Evolutionary conservation across 2,797 vertebrate genomes (phyloP).

Genomic region (Coregonus suidteri): DNA sequence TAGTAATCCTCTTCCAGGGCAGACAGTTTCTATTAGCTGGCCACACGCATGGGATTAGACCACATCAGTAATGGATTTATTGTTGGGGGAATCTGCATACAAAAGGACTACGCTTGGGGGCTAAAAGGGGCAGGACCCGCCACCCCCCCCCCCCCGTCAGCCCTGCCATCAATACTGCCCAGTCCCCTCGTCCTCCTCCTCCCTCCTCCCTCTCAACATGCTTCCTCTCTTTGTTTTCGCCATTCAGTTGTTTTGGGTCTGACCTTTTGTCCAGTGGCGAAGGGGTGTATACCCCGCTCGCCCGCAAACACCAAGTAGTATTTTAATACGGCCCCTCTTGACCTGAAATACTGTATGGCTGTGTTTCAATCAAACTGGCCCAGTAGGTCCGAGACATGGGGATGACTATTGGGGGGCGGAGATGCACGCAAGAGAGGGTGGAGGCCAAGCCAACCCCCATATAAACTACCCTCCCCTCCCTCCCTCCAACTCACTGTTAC

Average conservation of each 20-base stretch:
- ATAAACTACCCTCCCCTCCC: slow-evolving; percentile 11
- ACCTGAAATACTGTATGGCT: slow-evolving; percentile 48
- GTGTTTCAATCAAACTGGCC: slow-evolving; percentile 41
- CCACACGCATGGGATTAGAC: slow-evolving; percentile 73
- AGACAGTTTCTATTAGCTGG: slow-evolving; percentile 80
- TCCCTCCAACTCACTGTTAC: not conserved
- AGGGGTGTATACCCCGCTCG: not conserved
- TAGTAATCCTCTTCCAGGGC: slow-evolving; percentile 80
- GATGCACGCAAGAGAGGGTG: slow-evolving; percentile 21
- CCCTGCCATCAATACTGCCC: slow-evolving; percentile 38
- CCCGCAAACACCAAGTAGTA: slow-evolving; percentile 20
- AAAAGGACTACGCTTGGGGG: slow-evolving; percentile 49
- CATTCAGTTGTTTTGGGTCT: slow-evolving; percentile 10
- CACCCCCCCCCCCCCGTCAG: not conserved
- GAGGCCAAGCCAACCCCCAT: slow-evolving; percentile 36
- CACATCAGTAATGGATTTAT: slow-evolving; percentile 73
- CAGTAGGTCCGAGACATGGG: slow-evolving; percentile 31
- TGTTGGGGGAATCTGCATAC: slow-evolving; percentile 55
- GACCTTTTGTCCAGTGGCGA: slow-evolving; percentile 33
- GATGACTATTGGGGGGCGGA: slow-evolving; percentile 26
- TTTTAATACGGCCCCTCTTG: slow-evolving; percentile 29
- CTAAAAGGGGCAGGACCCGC: slow-evolving; percentile 24
- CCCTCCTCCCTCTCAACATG: not conserved
- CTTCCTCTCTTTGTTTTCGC: slow-evolving; percentile 18
- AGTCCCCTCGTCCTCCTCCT: not conserved